phyloP scores from a whole-genome alignment of 2,888 invertebrate species.

The Pristionchus japonicus region DNA sequence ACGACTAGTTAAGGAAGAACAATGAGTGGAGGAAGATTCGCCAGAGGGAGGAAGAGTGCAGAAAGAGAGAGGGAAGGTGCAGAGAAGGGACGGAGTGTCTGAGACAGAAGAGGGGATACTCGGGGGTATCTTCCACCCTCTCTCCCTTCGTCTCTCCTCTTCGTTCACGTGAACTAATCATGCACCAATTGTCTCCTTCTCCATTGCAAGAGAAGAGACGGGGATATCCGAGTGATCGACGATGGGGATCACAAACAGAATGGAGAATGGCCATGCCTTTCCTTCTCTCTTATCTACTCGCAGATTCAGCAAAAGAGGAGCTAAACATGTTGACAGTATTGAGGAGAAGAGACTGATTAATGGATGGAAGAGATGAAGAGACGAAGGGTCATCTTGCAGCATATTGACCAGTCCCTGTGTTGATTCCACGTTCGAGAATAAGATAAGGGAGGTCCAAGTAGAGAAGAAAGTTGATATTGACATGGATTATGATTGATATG shows the following conservation, averaged over 20 bases:
- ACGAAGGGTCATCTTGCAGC: not conserved
- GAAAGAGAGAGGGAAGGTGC: not conserved
- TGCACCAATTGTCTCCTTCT: not conserved
- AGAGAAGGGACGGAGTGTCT: not conserved
- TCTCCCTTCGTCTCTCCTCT: not conserved
- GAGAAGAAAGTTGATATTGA: not conserved
- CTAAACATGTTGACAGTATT: constrained; percentile 35
- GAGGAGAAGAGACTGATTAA: not conserved
- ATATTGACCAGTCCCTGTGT: not conserved
- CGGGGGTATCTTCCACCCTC: not conserved
- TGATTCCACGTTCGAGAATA: not conserved
- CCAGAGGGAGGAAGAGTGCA: not conserved
- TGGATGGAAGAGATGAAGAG: not conserved
- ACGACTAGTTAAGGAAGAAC: not conserved
- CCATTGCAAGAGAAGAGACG: not conserved
- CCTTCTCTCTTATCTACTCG: not conserved
- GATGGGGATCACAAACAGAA: not conserved
- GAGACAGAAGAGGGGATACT: not conserved
- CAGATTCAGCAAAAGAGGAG: not conserved
- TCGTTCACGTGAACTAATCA: constrained; percentile 22
- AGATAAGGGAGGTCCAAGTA: not conserved
- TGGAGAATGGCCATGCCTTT: not conserved
- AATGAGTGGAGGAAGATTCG: not conserved
- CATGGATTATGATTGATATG: constrained; percentile 23
- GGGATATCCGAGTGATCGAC: not conserved